Conservation (phyloP, 2,888 invertebrate genomes). For the Pristionchus maxplancki region DNA sequence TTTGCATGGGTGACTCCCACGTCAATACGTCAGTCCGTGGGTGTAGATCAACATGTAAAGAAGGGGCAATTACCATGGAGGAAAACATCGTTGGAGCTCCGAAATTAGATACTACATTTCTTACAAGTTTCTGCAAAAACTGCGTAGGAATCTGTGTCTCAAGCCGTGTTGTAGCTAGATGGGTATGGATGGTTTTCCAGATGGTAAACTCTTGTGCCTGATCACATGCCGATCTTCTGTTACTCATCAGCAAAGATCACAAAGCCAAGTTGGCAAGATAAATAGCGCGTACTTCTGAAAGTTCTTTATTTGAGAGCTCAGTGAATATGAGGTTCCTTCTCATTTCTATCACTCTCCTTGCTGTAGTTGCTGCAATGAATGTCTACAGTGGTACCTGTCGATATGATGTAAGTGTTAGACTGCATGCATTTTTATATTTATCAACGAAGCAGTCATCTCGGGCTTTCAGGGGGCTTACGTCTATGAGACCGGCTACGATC, state of each 20-base stretch:
- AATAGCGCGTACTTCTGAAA: not conserved
- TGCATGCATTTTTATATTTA: not conserved
- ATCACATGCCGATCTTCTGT: too few species aligned
- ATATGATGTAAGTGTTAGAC: not conserved
- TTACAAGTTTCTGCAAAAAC: not conserved
- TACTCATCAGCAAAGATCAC: not conserved
- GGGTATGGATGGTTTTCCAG: too few species aligned
- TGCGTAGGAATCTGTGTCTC: not conserved
- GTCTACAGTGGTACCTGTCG: slow-evolving; percentile 36
- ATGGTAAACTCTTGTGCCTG: too few species aligned
- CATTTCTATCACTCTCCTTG: not conserved
- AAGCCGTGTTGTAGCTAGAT: too few species aligned
- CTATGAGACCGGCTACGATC: not conserved
- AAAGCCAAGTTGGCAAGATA: not conserved
- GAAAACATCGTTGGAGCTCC: not conserved
- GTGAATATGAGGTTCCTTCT: not conserved
- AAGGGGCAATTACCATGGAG: not conserved
- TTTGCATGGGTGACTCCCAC: not conserved
- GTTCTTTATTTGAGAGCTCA: not conserved
- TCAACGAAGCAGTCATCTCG: too few species aligned
- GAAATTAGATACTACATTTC: not conserved
- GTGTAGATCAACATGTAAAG: not conserved
- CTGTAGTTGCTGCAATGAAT: not conserved
- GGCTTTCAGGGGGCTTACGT: slow-evolving; percentile 5
- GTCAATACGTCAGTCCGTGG: not conserved